These are phyloP conservation scores for Heliconius ethilla DNA, from an alignment of 2,888 invertebrate species.

Conservation along the genomic window DNA sequence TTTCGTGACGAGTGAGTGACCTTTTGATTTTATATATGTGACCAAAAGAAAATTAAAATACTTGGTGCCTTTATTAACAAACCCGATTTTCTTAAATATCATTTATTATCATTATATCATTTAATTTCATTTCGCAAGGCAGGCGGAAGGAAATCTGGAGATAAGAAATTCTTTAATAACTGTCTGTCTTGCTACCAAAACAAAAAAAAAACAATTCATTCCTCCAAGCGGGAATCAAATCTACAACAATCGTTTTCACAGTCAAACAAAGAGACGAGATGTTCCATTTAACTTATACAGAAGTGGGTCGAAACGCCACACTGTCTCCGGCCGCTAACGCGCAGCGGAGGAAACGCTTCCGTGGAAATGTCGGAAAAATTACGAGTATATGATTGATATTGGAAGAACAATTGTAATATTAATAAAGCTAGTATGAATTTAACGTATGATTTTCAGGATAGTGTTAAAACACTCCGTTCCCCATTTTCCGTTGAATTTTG, in stretches of 20 bases:
- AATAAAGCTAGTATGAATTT: neutral
- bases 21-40: too few relatives aligned
- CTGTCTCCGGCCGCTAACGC: slow-evolving; percentile 27
- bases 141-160: too few relatives aligned
- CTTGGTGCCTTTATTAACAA: too few relatives aligned
- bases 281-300: slow-evolving; percentile 8
- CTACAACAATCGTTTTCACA: neutral
- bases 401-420: slow-evolving; percentile 10
- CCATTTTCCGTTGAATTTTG: too few relatives aligned
- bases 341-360: slow-evolving; percentile 30
- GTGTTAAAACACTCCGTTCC: too few relatives aligned
- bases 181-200: neutral
- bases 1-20: too few relatives aligned
- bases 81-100: too few relatives aligned
- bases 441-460: neutral
- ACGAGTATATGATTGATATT: neutral
- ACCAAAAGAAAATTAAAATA: too few relatives aligned
- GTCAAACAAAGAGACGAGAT: neutral
- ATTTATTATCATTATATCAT: too few relatives aligned
- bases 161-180: too few relatives aligned
- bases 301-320: slow-evolving; percentile 35
- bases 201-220: neutral
- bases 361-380: slow-evolving; percentile 15
- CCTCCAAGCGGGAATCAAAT: neutral
- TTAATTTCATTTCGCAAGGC: too few relatives aligned